Percentiles rank a stretch among this genome's conserved stretches.
phyloP scores from a whole-genome alignment of 2,113 vertebrate species.

The Irena cyanogastra region DNA sequence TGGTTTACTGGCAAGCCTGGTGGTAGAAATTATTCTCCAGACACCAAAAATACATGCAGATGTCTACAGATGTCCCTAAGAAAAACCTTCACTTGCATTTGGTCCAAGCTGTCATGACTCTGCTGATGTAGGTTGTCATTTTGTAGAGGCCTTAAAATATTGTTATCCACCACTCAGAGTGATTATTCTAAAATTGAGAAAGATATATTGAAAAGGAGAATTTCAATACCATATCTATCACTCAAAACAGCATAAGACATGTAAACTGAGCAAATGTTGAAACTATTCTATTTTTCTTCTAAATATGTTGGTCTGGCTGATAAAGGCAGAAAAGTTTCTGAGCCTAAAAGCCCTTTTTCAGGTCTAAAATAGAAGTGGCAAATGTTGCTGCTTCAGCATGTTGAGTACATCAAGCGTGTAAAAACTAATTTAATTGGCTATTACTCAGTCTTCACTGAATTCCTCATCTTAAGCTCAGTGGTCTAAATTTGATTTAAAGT shows the following conservation, averaged over 20 bases:
- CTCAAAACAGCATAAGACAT: neutral
- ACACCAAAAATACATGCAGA: conserved; percentile 34
- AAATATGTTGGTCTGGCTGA: neutral
- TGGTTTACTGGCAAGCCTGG: conserved; percentile 32
- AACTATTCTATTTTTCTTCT: neutral
- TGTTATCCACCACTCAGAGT: neutral
- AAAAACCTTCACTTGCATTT: neutral
- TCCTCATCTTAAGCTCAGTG: neutral
- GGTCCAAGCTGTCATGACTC: conserved; percentile 30
- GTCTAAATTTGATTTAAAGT: neutral
- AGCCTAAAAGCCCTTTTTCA: neutral
- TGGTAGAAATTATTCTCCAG: neutral
- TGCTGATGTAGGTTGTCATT: neutral
- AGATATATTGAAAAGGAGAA: neutral
- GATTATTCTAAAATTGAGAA: neutral
- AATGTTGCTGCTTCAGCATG: neutral
- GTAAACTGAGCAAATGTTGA: neutral
- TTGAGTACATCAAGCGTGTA: neutral
- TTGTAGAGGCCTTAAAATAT: neutral
- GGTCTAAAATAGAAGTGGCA: neutral
- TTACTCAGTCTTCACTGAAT: neutral
- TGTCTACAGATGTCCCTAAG: neutral
- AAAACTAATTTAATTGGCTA: neutral
- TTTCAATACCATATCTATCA: neutral
- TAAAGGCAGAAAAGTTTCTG: neutral